Conservation (phyloP, 2,797 vertebrate genomes). For the Synaphobranchus kaupii region DNA sequence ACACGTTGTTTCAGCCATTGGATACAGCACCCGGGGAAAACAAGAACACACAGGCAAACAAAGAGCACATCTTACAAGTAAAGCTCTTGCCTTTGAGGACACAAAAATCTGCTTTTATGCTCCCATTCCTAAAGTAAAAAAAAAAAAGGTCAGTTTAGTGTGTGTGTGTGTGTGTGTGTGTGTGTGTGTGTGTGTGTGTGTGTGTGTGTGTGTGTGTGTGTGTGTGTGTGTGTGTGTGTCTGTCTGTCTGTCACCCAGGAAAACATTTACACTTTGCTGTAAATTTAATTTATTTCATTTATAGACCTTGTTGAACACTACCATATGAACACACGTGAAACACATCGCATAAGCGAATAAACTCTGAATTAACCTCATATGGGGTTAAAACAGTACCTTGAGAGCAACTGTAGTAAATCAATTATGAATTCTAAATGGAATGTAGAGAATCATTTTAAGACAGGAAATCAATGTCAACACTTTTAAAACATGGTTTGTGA, state of each 20-base stretch:
- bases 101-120: background rate
- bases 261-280: too few relatives aligned
- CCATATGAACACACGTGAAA: background rate
- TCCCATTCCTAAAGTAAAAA: background rate
- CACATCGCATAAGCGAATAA: background rate
- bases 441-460: background rate
- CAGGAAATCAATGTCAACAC: background rate
- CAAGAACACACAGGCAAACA: constrained; percentile 1
- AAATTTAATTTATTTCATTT: background rate
- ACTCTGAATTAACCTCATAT: constrained; percentile 17
- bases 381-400: background rate
- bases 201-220: too few relatives aligned
- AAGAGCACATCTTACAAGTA: background rate
- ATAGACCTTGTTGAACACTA: background rate
- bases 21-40: constrained; percentile 24
- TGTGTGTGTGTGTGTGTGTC: too few relatives aligned
- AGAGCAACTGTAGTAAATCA: constrained; percentile 31
- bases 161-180: too few relatives aligned
- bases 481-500: background rate
- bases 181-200: too few relatives aligned
- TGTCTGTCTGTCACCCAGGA: too few relatives aligned
- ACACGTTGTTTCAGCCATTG: constrained; percentile 47
- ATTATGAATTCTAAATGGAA: constrained; percentile 15
- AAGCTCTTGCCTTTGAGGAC: background rate
- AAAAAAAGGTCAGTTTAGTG: background rate